Percentiles rank a stretch among this genome's conserved stretches.
Conservation (phyloP, 2,113 vertebrate genomes). For the Urocynchramus pylzowi region DNA sequence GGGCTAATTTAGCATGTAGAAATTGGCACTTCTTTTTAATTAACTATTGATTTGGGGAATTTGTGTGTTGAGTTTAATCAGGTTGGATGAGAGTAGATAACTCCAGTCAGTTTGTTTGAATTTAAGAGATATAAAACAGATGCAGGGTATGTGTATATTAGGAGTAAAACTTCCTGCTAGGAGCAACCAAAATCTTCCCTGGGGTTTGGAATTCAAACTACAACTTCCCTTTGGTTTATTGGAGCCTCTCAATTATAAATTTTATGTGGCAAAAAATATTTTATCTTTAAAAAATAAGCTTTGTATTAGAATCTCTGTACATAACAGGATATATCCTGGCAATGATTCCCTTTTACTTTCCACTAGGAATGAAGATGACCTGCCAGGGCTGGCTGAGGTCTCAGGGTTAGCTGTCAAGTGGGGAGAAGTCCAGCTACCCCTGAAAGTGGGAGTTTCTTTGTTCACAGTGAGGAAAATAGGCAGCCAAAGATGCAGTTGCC, state of each 20-base stretch:
- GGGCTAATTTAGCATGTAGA: background rate
- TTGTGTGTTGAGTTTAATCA: slow-evolving; percentile 48
- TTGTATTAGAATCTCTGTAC: background rate
- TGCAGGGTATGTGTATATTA: background rate
- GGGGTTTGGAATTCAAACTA: background rate
- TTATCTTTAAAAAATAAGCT: background rate
- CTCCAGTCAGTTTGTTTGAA: slow-evolving; percentile 15
- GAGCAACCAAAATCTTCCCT: background rate
- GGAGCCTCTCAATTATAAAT: background rate
- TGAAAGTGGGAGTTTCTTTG: background rate
- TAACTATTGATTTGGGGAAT: slow-evolving; percentile 63
- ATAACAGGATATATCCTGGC: background rate
- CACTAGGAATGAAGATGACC: background rate
- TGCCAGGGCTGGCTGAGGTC: background rate
- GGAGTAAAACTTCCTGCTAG: background rate
- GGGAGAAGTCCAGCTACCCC: background rate
- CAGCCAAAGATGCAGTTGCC: background rate
- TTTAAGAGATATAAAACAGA: slow-evolving; percentile 25
- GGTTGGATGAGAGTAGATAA: slow-evolving; percentile 33
- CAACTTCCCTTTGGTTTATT: background rate
- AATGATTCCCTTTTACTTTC: background rate
- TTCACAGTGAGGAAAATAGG: background rate
- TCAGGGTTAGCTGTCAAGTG: background rate
- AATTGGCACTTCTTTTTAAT: slow-evolving; percentile 29
- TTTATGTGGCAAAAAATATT: background rate